Evolutionary conservation across 23 tunicate species (phyloP).

Genomic region (Halocynthia roretzi): DNA sequence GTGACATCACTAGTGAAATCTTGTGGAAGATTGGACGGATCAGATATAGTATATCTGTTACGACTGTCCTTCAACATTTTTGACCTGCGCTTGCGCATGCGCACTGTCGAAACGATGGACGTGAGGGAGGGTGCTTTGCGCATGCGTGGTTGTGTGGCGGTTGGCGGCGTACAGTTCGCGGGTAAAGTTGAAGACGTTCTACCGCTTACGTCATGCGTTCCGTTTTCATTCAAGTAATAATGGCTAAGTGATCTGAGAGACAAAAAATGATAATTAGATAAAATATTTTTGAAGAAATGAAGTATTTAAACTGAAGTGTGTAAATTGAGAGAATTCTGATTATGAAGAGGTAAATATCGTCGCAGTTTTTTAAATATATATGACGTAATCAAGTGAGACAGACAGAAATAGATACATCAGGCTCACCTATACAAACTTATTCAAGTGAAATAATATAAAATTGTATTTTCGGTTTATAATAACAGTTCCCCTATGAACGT

Average conservation of each 20-base stretch:
- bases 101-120: conserved; percentile 74
- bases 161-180: background rate
- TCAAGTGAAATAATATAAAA: background rate
- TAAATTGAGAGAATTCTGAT: background rate
- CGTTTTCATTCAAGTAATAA: conserved; percentile 63
- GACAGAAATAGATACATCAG: background rate
- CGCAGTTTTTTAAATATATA: too few relatives aligned
- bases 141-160: conserved; percentile 9
- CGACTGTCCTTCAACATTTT: conserved; percentile 33
- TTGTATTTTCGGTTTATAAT: background rate
- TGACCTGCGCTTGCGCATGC: conserved; percentile 80
- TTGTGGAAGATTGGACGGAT: conserved; percentile 5
- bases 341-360: too few relatives aligned
- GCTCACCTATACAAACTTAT: background rate
- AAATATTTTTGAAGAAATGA: too few relatives aligned
- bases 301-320: background rate
- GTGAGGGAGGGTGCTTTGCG: conserved; percentile 67
- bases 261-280: background rate
- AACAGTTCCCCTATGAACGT: background rate
- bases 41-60: conserved; percentile 68
- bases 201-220: conserved; percentile 8
- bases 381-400: background rate
- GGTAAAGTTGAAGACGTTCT: conserved; percentile 4
- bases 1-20: too few relatives aligned
- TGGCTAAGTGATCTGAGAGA: conserved; percentile 58